These are phyloP conservation scores for Diglossa cyanea DNA, from an alignment of 2,797 vertebrate genomes.

Conservation along the genomic window DNA sequence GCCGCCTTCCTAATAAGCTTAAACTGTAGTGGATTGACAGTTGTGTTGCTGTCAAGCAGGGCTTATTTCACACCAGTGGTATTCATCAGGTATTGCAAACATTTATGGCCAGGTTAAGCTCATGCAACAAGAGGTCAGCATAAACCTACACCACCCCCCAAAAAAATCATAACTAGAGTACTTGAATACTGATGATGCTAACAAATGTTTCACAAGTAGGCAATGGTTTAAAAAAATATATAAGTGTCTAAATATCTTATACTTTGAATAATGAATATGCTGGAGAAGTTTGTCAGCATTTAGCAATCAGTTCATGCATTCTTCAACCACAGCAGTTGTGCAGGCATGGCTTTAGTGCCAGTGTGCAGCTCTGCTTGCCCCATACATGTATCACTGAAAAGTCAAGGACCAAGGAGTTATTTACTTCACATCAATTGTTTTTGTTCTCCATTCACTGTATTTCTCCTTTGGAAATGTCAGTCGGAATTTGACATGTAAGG, in stretches of 20 bases:
- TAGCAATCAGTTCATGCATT: not conserved
- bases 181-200: not conserved
- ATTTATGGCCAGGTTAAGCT: not conserved
- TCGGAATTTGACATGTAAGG: not conserved
- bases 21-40: not conserved
- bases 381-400: not conserved
- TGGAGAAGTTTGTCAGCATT: not conserved
- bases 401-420: not conserved
- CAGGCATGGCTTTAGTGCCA: not conserved
- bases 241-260: not conserved
- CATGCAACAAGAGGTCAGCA: not conserved
- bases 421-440: not conserved
- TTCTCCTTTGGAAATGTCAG: not conserved
- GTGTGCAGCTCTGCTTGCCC: not conserved
- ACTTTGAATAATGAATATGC: not conserved
- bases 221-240: not conserved
- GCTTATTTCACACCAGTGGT: not conserved
- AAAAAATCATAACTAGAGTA: not conserved
- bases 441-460: not conserved
- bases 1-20: not conserved
- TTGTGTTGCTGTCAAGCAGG: not conserved
- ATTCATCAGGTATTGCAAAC: not conserved
- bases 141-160: not conserved
- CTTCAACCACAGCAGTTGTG: not conserved
- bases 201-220: not conserved